Base-by-base conservation (phyloP, 2,113 vertebrate species). In the Apaloderma vittatum region DNA sequence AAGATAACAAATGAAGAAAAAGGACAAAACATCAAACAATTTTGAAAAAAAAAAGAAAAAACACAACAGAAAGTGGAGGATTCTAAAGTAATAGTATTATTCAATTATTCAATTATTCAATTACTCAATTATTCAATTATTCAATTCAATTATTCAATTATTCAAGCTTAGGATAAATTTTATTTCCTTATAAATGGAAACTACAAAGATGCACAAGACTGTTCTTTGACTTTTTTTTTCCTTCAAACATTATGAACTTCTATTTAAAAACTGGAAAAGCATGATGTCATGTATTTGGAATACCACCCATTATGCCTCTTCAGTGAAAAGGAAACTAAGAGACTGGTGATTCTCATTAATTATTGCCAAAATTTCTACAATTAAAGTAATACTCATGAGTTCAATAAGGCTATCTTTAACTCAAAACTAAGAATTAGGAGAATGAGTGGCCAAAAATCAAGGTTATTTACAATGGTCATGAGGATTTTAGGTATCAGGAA, bases 231-330 rank as follows among this genome's bases (percentile, higher is more conserved):
- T 52, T 34, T 40, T 11, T 21, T 43, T 71, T 48, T 3, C 3
- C 24, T 37, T 11, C 34, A 36, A 78, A 1, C 1, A 15, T 32
- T 11, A 30, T 48, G 15, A 58, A 0, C 0, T 52, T 46, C 2
- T n/a, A 34, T 71, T 88, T 68, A 40, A 75, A 81, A 57, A 45
- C 16, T 45, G 71, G 8, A 65, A 82, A 70, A 66, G 1, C 0
- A 5, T 37, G 1, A 32, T 74, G 32, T 17, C 5, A 45, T 21
- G 3, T 30, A 52, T 74, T 74, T 66, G 23, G 29, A 52, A 52
- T 81, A 57, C 52, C 13, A 65, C n/a, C 8, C 26, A 61, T 8
- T 65, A 6, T 37, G 27, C 18, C 7, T 48, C 54, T 49, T 58
- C 3, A 45, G 4, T 49, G 43, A 78, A 90, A 78, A 70, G 1